Percentiles rank a stretch among this genome's conserved stretches.
These are phyloP conservation scores for Halisarca cf. caerulea DNA, from an alignment of 37 sponge, comb jelly and placozoan species.

Conservation along the genomic window DNA sequence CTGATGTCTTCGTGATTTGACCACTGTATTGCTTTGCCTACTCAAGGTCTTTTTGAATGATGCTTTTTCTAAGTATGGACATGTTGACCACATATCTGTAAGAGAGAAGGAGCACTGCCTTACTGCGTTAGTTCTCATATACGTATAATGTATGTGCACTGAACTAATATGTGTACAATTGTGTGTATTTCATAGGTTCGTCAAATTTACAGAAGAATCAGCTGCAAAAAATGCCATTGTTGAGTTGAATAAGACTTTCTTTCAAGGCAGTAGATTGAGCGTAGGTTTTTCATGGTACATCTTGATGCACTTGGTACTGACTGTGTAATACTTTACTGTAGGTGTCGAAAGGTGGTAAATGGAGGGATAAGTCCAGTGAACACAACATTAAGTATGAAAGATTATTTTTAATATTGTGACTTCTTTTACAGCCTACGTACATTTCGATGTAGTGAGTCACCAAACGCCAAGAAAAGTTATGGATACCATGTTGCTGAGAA, in stretches of 20 bases:
- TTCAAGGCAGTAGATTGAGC: neutral
- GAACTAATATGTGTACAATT: neutral
- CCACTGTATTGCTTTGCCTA: neutral
- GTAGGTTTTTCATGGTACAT: neutral
- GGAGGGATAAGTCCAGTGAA: neutral
- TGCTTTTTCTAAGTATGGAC: slow-evolving; percentile 3
- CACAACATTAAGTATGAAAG: too few species aligned
- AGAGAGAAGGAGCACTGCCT: slow-evolving; percentile 9
- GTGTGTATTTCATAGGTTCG: slow-evolving; percentile 3
- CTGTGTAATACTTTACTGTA: neutral
- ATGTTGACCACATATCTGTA: slow-evolving; percentile 1
- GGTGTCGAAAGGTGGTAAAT: neutral
- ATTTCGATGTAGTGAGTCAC: too few species aligned
- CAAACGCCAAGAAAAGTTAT: too few species aligned
- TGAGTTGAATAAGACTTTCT: neutral
- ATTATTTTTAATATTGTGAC: too few species aligned
- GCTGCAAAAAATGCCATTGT: slow-evolving; percentile 31
- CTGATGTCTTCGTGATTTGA: too few species aligned
- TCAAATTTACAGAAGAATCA: slow-evolving; percentile 13
- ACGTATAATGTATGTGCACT: neutral
- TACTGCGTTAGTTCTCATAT: neutral
- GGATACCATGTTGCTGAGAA: too few species aligned
- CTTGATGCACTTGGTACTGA: too few species aligned
- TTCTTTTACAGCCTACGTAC: too few species aligned
- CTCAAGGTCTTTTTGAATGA: neutral